Conservation (phyloP, 2,113 vertebrate species). For the Dasypus novemcinctus region DNA sequence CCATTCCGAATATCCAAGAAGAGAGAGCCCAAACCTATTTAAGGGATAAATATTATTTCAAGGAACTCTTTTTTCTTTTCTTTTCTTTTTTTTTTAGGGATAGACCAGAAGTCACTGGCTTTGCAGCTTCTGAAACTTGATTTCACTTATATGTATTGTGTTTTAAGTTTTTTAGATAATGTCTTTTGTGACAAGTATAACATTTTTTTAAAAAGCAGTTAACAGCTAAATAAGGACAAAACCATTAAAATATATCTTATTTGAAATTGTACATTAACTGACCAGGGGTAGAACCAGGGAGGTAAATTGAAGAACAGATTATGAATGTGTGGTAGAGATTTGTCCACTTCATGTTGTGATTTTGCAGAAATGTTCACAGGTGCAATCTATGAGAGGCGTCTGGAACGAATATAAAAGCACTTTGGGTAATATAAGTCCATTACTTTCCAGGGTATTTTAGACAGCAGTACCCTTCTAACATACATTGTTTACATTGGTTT, state of each 20-base stretch:
- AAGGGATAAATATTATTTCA: background rate
- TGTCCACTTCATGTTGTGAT: background rate
- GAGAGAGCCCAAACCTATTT: background rate
- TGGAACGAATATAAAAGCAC: background rate
- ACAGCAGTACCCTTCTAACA: background rate
- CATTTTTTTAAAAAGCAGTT: background rate
- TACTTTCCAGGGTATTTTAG: background rate
- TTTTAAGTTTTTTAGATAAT: background rate
- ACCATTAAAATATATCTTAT: background rate
- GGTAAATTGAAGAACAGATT: background rate
- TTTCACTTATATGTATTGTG: slow-evolving; percentile 1
- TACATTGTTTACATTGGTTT: background rate
- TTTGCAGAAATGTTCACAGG: background rate
- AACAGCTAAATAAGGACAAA: background rate
- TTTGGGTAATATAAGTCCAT: background rate
- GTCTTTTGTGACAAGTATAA: background rate
- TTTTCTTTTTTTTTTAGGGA: background rate
- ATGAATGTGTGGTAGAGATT: background rate
- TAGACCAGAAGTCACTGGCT: background rate
- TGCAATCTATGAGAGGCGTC: background rate
- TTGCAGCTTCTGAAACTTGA: background rate
- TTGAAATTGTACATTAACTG: background rate
- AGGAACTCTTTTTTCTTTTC: background rate
- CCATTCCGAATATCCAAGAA: background rate
- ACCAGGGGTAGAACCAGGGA: background rate